These are phyloP conservation scores for Lepus americanus DNA, from an alignment of 2,113 vertebrate species.

Conservation along the genomic window DNA sequence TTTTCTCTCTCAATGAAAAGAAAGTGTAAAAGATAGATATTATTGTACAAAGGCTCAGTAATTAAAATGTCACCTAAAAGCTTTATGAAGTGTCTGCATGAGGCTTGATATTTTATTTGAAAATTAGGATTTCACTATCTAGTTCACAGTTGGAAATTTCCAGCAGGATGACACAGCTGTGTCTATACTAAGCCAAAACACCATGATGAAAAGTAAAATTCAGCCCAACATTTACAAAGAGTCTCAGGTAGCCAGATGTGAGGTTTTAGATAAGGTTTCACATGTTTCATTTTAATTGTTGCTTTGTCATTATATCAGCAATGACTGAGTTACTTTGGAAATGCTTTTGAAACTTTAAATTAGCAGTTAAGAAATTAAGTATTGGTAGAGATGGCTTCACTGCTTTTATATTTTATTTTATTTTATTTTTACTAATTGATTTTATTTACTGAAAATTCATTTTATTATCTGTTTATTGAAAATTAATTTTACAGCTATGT, in stretches of 20 bases:
- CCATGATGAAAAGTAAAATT: background rate
- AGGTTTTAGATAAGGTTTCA: background rate
- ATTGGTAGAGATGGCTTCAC: background rate
- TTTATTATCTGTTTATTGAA: background rate
- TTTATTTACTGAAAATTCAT: background rate
- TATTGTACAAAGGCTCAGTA: background rate
- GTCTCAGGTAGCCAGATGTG: conserved; percentile 2
- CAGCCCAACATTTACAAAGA: background rate
- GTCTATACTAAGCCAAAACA: conserved; percentile 26
- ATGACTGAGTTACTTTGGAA: background rate
- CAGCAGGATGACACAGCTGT: conserved; percentile 54
- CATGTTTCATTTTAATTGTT: conserved; percentile 1
- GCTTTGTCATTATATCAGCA: background rate
- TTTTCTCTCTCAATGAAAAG: conserved; percentile 37
- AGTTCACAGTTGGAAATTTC: conserved; percentile 47
- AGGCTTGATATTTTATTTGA: conserved; percentile 47
- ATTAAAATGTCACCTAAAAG: conserved; percentile 59
- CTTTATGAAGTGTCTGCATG: background rate
- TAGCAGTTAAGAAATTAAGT: background rate
- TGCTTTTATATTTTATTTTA: background rate
- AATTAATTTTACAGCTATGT: background rate
- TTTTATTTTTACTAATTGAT: background rate
- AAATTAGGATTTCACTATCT: conserved; percentile 39
- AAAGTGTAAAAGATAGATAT: background rate
- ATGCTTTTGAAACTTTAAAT: background rate